phyloP scores from a whole-genome alignment of 2,113 vertebrate species.

The Clarias magur region DNA sequence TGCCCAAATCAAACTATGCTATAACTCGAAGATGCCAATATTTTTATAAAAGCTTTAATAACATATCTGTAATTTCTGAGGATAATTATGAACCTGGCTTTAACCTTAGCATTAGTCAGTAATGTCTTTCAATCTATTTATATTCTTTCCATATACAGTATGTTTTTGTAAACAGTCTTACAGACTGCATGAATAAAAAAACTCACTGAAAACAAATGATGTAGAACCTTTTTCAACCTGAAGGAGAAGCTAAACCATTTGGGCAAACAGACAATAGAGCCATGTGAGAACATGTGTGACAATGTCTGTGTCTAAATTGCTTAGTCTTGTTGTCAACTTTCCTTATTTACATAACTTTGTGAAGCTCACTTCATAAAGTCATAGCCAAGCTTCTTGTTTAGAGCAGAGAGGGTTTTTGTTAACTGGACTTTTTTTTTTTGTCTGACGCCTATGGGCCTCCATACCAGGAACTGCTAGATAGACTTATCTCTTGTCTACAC shows the following conservation, averaged over 20 bases:
- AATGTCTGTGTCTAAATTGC: not conserved
- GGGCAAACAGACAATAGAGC: conserved; percentile 2
- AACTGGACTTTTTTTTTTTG: not conserved
- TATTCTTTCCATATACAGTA: not conserved
- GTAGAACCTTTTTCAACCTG: conserved; percentile 19
- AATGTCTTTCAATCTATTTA: conserved; percentile 12
- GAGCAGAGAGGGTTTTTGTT: not conserved
- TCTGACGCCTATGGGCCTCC: not conserved
- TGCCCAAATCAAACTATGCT: not conserved
- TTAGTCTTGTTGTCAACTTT: not conserved
- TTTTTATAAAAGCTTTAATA: not conserved
- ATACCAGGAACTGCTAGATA: conserved; percentile 1
- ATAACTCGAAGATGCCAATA: not conserved
- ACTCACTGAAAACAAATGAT: conserved; percentile 32
- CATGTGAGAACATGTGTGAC: not conserved
- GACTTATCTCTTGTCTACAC: conserved; percentile 11
- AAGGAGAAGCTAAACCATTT: conserved; percentile 24
- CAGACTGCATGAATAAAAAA: not conserved
- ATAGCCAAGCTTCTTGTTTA: not conserved
- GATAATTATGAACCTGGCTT: not conserved
- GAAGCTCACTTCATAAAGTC: conserved; percentile 24
- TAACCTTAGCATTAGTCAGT: not conserved
- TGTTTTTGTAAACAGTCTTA: conserved; percentile 7
- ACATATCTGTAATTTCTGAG: not conserved
- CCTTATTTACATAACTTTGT: conserved; percentile 39